Percentiles rank a stretch among this genome's conserved stretches.
phyloP scores from a whole-genome alignment of 2,888 invertebrate species.

The Epirrita christyi region DNA sequence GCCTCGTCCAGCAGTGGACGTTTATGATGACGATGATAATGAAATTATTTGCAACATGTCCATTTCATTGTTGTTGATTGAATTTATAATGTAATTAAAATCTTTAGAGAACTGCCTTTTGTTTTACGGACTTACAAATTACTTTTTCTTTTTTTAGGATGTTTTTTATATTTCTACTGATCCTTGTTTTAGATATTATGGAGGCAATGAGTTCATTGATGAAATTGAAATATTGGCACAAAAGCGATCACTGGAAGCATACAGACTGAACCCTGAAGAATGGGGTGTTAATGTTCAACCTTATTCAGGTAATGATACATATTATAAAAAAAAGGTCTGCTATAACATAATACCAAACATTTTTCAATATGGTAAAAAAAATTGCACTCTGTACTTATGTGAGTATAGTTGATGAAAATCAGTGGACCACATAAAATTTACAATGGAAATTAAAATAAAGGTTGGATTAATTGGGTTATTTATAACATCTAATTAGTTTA shows the following conservation, averaged over 20 bases:
- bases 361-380: background rate
- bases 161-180: background rate
- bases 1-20: no score
- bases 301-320: slow-evolving; percentile 88
- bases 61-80: no score
- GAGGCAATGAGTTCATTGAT: slow-evolving; percentile 98
- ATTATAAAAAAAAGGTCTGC: no score
- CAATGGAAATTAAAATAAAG: background rate
- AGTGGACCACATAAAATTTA: background rate
- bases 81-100: no score
- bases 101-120: no score
- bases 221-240: slow-evolving; percentile 96
- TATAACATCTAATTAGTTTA: no score
- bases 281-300: slow-evolving; percentile 99
- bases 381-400: background rate
- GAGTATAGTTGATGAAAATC: background rate
- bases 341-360: no score
- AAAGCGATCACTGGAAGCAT: slow-evolving; percentile 93
- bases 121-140: no score
- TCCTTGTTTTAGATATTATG: slow-evolving; percentile 93
- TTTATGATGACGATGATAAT: no score
- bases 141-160: no score
- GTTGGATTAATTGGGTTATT: background rate
- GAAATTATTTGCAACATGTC: no score
- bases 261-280: slow-evolving; percentile 90